phyloP scores from a whole-genome alignment of 2,888 invertebrate genomes.

The Lymantria dispar region DNA sequence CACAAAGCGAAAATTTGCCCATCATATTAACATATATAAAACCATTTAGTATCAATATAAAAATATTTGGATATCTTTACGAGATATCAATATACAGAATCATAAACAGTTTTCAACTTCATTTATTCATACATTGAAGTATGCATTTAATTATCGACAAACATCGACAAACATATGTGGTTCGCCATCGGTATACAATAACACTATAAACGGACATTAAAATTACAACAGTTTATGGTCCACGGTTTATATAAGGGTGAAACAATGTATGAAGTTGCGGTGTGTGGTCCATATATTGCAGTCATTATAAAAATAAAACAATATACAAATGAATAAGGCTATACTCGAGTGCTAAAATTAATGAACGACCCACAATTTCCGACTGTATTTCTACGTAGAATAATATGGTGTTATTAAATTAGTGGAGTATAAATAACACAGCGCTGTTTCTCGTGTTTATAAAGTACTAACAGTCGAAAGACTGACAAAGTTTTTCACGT shows the following conservation, averaged over 20 bases:
- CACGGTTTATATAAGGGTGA: slow-evolving; percentile 29
- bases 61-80: not conserved
- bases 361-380: not conserved
- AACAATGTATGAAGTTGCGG: slow-evolving; percentile 31
- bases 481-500: too few species aligned
- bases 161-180: slow-evolving; percentile 52
- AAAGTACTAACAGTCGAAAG: too few species aligned
- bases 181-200: slow-evolving; percentile 39
- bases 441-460: not conserved
- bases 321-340: not conserved
- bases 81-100: not conserved
- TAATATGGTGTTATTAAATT: not conserved
- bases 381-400: not conserved
- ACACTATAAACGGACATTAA: slow-evolving; percentile 33
- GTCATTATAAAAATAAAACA: slow-evolving; percentile 3
- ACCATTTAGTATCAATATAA: not conserved
- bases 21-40: not conserved
- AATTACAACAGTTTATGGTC: slow-evolving; percentile 34
- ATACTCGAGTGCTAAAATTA: not conserved
- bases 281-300: slow-evolving; percentile 28
- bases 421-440: not conserved
- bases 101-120: not conserved
- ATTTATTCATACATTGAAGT: slow-evolving; percentile 26
- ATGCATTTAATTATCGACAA: slow-evolving; percentile 38
- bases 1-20: too few species aligned